phyloP scores from a whole-genome alignment of 2,888 invertebrate genomes.

The Perizoma flavofasciatum region DNA sequence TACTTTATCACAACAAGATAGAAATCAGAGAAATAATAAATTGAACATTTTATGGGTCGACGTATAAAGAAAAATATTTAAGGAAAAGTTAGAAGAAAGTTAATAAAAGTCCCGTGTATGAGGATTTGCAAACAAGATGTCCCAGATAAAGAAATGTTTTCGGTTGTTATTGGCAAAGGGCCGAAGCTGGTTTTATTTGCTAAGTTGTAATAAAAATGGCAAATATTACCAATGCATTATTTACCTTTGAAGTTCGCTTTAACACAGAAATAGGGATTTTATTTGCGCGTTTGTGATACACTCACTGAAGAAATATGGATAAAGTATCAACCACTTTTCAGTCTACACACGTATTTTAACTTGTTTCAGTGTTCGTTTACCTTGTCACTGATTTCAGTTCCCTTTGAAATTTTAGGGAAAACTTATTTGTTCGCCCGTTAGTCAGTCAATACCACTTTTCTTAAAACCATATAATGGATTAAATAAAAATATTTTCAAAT shows the following conservation, averaged over 20 bases:
- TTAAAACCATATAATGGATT: no score
- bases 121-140: conserved; percentile 41
- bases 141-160: conserved; percentile 29
- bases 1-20: conserved; percentile 23
- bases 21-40: conserved; percentile 20
- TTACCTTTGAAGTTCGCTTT: conserved; percentile 29
- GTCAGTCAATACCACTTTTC: no score
- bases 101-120: conserved; percentile 36
- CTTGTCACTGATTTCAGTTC: no score
- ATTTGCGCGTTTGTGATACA: conserved; percentile 15
- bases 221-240: conserved; percentile 27
- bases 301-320: not conserved
- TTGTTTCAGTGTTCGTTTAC: no score
- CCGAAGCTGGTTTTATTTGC: conserved; percentile 26
- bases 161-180: conserved; percentile 25
- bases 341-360: no score
- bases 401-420: no score
- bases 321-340: not conserved
- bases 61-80: conserved; percentile 35
- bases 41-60: conserved; percentile 28
- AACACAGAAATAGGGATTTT: conserved; percentile 12
- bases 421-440: no score
- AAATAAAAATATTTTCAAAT: no score
- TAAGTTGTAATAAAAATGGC: conserved; percentile 30
- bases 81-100: conserved; percentile 37